Conservation (phyloP, 2,888 invertebrate genomes). For the Allophyes oxyacanthae region DNA sequence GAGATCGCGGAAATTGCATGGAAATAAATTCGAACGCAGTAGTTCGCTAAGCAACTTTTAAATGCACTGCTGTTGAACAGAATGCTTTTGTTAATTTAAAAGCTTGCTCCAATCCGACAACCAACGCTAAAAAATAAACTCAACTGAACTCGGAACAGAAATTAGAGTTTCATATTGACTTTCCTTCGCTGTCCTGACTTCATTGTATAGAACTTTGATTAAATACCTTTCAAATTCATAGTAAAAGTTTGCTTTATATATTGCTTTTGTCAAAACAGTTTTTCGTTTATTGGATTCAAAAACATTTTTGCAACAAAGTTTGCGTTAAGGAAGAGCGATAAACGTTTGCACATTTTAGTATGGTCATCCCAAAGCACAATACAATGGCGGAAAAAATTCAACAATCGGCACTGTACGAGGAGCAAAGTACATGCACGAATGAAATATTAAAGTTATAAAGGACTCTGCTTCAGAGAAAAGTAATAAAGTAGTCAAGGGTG, state of each 20-base stretch:
- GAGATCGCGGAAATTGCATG: slow-evolving; percentile 78
- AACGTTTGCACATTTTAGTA: slow-evolving; percentile 57
- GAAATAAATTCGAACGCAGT: slow-evolving; percentile 78
- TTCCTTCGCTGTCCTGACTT: slow-evolving; percentile 53
- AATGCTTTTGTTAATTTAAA: slow-evolving; percentile 82
- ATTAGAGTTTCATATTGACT: slow-evolving; percentile 63
- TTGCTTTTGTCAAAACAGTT: slow-evolving; percentile 18
- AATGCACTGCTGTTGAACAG: slow-evolving; percentile 72
- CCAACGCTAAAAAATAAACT: slow-evolving; percentile 66
- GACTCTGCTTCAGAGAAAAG: slow-evolving; percentile 73
- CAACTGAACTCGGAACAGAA: slow-evolving; percentile 47
- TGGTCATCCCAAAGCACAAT: slow-evolving; percentile 55
- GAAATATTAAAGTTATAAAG: slow-evolving; percentile 73
- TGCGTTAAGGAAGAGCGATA: slow-evolving; percentile 33
- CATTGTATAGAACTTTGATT: slow-evolving; percentile 51
- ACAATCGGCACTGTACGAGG: slow-evolving; percentile 65
- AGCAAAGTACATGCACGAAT: slow-evolving; percentile 60
- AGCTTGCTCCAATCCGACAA: slow-evolving; percentile 69
- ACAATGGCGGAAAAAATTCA: slow-evolving; percentile 67
- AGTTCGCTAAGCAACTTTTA: slow-evolving; percentile 79
- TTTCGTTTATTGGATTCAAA: slow-evolving; percentile 7
- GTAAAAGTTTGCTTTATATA: slow-evolving; percentile 16
- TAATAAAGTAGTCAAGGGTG: slow-evolving; percentile 78
- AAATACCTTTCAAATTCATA: slow-evolving; percentile 42
- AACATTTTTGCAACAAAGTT: slow-evolving; percentile 29